Evolutionary conservation across 2,113 vertebrate species (phyloP).

Genomic region (Leucoraja erinaceus): DNA sequence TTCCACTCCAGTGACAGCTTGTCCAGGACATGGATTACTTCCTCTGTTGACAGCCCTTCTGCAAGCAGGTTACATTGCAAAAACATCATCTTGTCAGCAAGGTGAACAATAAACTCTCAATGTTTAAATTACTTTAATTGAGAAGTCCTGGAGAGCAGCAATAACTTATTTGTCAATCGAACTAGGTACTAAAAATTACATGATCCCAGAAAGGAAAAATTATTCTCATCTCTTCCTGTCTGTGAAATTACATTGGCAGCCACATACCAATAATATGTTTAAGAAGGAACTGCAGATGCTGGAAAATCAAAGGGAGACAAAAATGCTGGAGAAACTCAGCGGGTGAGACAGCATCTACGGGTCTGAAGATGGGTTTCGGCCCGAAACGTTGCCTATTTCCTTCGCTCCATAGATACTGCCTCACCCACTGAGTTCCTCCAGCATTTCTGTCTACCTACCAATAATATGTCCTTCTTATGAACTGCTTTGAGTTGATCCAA

Average conservation of each 20-base stretch:
- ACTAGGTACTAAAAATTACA: not conserved
- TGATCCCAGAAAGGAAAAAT: not conserved
- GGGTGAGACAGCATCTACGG: too few relatives aligned
- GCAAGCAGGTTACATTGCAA: not conserved
- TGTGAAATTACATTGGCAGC: not conserved
- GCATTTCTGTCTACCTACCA: too few relatives aligned
- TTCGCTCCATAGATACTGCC: too few relatives aligned
- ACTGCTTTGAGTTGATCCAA: not conserved
- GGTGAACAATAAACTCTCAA: not conserved
- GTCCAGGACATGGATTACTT: constrained; percentile 54
- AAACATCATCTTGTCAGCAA: not conserved
- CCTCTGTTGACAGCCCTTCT: constrained; percentile 63
- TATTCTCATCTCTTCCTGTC: not conserved
- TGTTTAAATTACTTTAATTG: too few relatives aligned
- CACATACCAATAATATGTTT: not conserved
- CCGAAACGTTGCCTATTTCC: too few relatives aligned
- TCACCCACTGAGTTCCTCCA: too few relatives aligned
- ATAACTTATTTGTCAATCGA: not conserved
- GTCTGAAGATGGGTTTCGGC: too few relatives aligned
- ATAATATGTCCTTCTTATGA: not conserved
- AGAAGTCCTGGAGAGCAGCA: not conserved
- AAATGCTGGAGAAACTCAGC: too few relatives aligned
- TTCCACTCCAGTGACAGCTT: constrained; percentile 65
- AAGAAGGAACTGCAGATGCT: too few relatives aligned
- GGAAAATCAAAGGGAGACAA: too few relatives aligned